phyloP scores from a whole-genome alignment of 2,113 vertebrate genomes.

The Accipiter virgatus region DNA sequence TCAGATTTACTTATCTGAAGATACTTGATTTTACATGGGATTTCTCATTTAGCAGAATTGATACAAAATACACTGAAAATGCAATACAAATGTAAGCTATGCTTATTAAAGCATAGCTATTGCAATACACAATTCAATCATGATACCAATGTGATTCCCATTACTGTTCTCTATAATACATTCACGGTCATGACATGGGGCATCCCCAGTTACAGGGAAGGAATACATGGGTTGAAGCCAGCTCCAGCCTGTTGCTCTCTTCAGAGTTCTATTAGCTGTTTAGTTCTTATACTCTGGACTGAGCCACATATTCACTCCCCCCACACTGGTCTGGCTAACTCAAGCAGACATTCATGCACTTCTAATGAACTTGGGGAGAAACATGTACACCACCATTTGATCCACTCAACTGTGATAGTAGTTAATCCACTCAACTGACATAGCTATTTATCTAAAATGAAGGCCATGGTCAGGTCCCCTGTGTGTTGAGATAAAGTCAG shows the following conservation, averaged over 20 bases:
- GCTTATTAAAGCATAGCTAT: background rate
- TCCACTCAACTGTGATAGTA: background rate
- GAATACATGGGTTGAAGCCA: background rate
- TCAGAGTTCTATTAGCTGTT: background rate
- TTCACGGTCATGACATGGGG: accelerated
- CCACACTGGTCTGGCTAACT: background rate
- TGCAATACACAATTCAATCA: background rate
- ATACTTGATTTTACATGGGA: background rate
- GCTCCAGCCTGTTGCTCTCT: background rate
- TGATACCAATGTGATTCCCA: background rate
- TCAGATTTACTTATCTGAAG: background rate
- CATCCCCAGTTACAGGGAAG: background rate
- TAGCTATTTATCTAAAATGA: background rate
- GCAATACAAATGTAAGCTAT: background rate
- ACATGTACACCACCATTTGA: too few relatives aligned
- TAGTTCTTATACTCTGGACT: background rate
- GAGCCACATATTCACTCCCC: background rate
- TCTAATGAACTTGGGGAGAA: background rate
- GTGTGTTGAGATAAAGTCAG: background rate
- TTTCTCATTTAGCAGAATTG: background rate
- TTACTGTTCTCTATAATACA: background rate
- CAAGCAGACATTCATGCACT: background rate
- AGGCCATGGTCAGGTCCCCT: background rate
- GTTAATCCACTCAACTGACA: background rate
- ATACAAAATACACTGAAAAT: background rate